phyloP scores from a whole-genome alignment of 2,797 vertebrate genomes.

The Ctenopoma kingsleyae region DNA sequence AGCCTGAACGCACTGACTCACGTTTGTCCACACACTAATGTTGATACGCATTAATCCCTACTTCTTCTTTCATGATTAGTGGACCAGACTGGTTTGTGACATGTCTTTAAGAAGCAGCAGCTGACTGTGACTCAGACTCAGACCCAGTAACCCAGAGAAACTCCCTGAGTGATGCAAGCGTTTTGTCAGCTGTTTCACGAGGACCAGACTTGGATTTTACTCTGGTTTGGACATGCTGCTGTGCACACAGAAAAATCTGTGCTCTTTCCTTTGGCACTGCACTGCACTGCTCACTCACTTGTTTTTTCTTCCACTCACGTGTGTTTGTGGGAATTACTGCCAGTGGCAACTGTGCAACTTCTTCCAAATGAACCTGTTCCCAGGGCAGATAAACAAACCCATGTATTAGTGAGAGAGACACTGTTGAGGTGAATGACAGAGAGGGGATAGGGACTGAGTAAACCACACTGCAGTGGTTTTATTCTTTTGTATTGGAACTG shows the following conservation, averaged over 20 bases:
- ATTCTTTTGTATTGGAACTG: neutral
- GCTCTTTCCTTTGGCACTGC: neutral
- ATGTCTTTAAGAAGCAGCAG: conserved; percentile 36
- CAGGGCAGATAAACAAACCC: conserved; percentile 20
- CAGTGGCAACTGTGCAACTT: neutral
- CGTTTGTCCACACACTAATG: neutral
- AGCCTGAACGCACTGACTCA: neutral
- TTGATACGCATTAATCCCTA: conserved; percentile 1
- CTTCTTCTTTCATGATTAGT: conserved; percentile 36
- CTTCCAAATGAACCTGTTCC: conserved; percentile 27
- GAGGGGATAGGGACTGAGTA: neutral
- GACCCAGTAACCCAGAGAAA: conserved; percentile 27
- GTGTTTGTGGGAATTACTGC: neutral
- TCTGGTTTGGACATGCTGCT: conserved; percentile 13
- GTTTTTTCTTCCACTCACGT: conserved; percentile 12
- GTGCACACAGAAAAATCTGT: neutral
- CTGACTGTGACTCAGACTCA: conserved; percentile 58
- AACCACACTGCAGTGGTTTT: neutral
- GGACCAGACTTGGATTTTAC: neutral
- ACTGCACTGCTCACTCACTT: neutral
- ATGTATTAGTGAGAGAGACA: neutral
- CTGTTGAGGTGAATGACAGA: conserved; percentile 15
- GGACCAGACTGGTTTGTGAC: conserved; percentile 28
- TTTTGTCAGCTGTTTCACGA: conserved; percentile 15
- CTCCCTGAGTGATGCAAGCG: conserved; percentile 5